Base-by-base conservation (phyloP, 2,797 vertebrate genomes). In the Enteromius trimaculatus region DNA sequence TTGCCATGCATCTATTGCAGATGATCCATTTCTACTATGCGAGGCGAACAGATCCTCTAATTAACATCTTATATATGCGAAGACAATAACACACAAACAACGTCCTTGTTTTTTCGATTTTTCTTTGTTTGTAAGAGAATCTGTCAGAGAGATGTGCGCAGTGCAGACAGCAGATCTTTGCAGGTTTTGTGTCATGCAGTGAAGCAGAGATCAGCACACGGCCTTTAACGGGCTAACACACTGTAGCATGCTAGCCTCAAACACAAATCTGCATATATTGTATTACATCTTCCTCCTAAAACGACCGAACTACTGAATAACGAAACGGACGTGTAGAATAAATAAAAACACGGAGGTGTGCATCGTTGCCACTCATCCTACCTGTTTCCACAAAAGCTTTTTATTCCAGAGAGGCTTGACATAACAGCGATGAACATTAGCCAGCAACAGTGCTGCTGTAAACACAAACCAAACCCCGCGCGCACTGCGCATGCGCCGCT, bases 381-480 rank as follows among this genome's bases (percentile, higher is more conserved):
- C 95, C 94, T 93, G 88, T 87, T 88, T 87, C 85, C 90, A 86
- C 88, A 3, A 86, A 60, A 87, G 13, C 86, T 44, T 90, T 86
- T 91, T 92, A 92, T 86, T 94, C 91, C 93, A 86, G n/a, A 80
- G 79, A 89, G 51, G 85, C 88, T 90, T 92, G 92, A 90, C 88
- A 92, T 90, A 84, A 92, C 95, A 95, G 93, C 93, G 93, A 89
- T 90, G 89, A 78, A 66, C 80, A 89, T 84, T 81, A 85, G 93
- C 91, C 90, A 92, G 91, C 90, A 90, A 86, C 90, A 92, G 90
- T 89, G 89, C 85, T 87, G 92, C 95, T 95, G 94, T 95, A 95
- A 96, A 95, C 95, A 95, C 92, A 94, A 92, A 87, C 90, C 92
- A 91, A 92, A 89, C 90, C 91, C 91, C 89, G 90, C 89, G 23